These are phyloP conservation scores for Bombycilla garrulus DNA, from an alignment of 2,113 vertebrate species.

Conservation along the genomic window DNA sequence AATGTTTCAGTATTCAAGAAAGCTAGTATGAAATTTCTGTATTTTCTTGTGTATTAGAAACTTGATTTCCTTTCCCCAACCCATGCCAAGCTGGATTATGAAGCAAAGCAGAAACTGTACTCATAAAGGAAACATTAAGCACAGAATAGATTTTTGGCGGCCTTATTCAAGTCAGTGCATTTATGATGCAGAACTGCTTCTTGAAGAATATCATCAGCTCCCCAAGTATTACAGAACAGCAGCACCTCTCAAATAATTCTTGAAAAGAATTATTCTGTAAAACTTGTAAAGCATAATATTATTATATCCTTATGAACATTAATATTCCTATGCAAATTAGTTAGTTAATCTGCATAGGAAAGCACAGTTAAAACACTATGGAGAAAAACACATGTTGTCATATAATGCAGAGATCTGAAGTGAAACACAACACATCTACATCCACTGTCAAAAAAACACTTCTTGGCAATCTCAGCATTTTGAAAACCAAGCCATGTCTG, in stretches of 20 bases:
- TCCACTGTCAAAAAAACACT: not conserved
- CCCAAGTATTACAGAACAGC: not conserved
- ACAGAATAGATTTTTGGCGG: not conserved
- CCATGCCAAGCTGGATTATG: not conserved
- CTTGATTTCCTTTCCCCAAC: not conserved
- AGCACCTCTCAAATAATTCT: not conserved
- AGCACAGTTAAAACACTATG: not conserved
- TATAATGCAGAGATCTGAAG: not conserved
- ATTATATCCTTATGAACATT: not conserved
- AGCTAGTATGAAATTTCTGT: not conserved
- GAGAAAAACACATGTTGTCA: not conserved
- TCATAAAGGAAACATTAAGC: not conserved
- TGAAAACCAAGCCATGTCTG: not conserved
- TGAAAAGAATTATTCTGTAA: not conserved
- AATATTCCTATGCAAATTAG: not conserved
- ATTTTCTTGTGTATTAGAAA: not conserved
- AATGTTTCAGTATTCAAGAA: not conserved
- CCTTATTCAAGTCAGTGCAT: not conserved
- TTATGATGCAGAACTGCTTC: not conserved
- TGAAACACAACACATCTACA: not conserved
- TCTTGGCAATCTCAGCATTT: not conserved
- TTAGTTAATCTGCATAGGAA: not conserved
- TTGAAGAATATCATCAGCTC: not conserved
- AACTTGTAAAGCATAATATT: not conserved
- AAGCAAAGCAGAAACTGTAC: not conserved